A percentile compares a stretch with the other conserved stretches of the same genome.
These are phyloP conservation scores for Thyatira batis DNA, from an alignment of 2,888 invertebrate genomes.

Conservation along the genomic window DNA sequence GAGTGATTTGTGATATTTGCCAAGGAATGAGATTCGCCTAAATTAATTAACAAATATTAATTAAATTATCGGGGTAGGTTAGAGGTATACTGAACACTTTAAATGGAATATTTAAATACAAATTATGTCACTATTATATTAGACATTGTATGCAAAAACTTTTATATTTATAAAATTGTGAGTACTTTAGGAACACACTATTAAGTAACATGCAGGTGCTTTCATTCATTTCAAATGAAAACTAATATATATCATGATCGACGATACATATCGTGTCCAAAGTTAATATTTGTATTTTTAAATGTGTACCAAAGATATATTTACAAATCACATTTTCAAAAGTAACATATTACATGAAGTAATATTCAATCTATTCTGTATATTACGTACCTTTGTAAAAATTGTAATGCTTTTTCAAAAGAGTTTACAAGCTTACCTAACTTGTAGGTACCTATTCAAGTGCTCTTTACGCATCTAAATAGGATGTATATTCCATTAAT, in stretches of 20 bases:
- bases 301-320: not conserved
- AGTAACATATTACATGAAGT: too few relatives aligned
- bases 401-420: too few relatives aligned
- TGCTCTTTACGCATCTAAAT: too few relatives aligned
- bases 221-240: not conserved
- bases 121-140: not conserved
- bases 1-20: conserved; percentile 58
- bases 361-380: too few relatives aligned
- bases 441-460: too few relatives aligned
- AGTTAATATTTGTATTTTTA: not conserved
- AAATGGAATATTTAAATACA: too few relatives aligned
- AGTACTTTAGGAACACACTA: not conserved
- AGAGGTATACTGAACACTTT: too few relatives aligned
- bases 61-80: too few relatives aligned
- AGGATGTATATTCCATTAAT: too few relatives aligned
- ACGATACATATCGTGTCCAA: not conserved
- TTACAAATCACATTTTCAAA: not conserved
- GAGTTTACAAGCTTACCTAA: too few relatives aligned
- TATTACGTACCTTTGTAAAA: too few relatives aligned
- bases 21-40: conserved; percentile 58
- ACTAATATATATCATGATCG: not conserved
- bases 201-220: not conserved
- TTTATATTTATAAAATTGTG: not conserved
- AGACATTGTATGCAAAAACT: not conserved
- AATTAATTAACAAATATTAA: not conserved